Conservation (phyloP, 2,888 invertebrate genomes). For the Meiosimyza decipiens region DNA sequence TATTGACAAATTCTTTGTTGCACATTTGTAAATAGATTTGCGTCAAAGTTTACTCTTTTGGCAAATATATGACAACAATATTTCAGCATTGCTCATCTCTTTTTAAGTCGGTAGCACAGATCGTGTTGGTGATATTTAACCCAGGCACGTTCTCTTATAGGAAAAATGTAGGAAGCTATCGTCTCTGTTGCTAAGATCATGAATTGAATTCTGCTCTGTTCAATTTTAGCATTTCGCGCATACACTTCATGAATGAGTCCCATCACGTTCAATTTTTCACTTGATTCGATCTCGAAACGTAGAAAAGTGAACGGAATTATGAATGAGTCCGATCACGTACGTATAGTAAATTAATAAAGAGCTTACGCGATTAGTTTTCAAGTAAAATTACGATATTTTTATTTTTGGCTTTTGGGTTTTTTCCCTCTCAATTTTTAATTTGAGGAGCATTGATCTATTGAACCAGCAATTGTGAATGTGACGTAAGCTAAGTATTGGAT, state of each 20-base stretch:
- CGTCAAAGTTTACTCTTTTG: too few species aligned
- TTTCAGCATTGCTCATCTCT: too few species aligned
- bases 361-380: slow-evolving; percentile 14
- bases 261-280: slow-evolving; percentile 3
- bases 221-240: too few species aligned
- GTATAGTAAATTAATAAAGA: background rate
- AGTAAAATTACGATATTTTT: background rate
- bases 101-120: too few species aligned
- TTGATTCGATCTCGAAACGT: background rate
- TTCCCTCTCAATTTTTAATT: background rate
- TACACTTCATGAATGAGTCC: background rate
- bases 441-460: background rate
- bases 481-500: background rate
- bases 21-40: too few species aligned
- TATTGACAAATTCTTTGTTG: too few species aligned
- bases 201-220: too few species aligned
- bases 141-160: slow-evolving; percentile 2
- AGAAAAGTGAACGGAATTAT: slow-evolving; percentile 1
- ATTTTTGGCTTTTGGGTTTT: background rate
- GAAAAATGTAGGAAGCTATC: background rate
- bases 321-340: slow-evolving; percentile 31
- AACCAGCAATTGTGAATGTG: background rate
- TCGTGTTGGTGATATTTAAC: background rate
- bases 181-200: too few species aligned
- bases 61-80: too few species aligned